phyloP scores from a whole-genome alignment of 2,797 vertebrate genomes.

The Typhlichthys eigenmanni region DNA sequence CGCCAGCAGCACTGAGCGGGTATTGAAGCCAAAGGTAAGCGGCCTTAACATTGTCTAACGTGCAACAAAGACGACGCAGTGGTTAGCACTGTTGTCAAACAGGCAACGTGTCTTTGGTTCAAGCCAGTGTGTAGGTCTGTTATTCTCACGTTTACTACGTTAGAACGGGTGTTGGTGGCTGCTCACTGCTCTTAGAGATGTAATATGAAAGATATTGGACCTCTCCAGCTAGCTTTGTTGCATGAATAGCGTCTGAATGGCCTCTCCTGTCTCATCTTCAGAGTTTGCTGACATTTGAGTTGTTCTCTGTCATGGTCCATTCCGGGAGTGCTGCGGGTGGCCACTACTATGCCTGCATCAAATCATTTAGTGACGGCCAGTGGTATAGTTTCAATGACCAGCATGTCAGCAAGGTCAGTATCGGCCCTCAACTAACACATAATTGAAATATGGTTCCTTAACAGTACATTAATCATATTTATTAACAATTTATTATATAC shows the following conservation, averaged over 20 bases:
- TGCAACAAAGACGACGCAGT: too few species aligned
- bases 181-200: too few species aligned
- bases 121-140: too few species aligned
- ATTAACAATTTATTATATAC: too few species aligned
- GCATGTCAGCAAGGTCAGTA: slow-evolving; percentile 95
- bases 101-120: background rate
- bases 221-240: background rate
- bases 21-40: slow-evolving; percentile 91
- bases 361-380: slow-evolving; percentile 94
- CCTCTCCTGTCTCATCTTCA: slow-evolving; percentile 54
- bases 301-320: slow-evolving; percentile 99
- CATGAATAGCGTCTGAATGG: slow-evolving; percentile 10
- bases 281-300: slow-evolving; percentile 92
- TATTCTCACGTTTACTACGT: too few species aligned
- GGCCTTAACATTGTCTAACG: background rate
- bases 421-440: background rate
- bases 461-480: too few species aligned
- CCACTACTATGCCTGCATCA: slow-evolving; percentile 99
- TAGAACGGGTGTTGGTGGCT: too few species aligned
- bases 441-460: background rate
- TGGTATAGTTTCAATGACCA: slow-evolving; percentile 99
- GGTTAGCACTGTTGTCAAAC: background rate
- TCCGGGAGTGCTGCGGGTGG: slow-evolving; percentile 98
- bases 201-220: background rate
- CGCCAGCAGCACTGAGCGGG: slow-evolving; percentile 86